Conservation (phyloP, 2,888 invertebrate species). For the Tridacna crocea region DNA sequence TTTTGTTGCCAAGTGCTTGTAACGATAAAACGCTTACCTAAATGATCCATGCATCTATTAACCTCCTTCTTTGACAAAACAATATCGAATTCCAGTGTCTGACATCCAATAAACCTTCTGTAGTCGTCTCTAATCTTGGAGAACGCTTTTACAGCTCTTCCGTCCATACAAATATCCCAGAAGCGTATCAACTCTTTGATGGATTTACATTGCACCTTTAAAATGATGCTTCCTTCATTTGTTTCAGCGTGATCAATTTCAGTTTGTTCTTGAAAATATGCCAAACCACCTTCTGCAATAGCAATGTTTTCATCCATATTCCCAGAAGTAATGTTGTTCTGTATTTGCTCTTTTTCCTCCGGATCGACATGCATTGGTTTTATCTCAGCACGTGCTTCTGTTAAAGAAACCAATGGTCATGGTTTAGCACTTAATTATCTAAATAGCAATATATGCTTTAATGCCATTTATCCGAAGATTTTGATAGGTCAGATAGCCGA, state of each 20-base stretch:
- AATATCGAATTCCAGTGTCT: not conserved
- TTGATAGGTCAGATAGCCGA: too few species aligned
- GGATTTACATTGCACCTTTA: not conserved
- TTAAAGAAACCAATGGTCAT: too few species aligned
- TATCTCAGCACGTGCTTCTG: not conserved
- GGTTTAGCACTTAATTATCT: too few species aligned
- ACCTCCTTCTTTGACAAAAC: not conserved
- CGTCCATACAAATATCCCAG: not conserved
- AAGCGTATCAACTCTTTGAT: not conserved
- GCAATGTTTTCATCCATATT: not conserved
- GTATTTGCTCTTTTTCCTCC: not conserved
- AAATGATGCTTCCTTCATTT: not conserved
- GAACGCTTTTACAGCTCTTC: not conserved
- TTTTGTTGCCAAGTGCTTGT: too few species aligned
- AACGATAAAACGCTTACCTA: not conserved
- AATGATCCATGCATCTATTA: not conserved
- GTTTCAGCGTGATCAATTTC: not conserved
- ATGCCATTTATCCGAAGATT: too few species aligned
- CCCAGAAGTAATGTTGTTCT: not conserved
- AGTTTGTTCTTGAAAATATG: not conserved
- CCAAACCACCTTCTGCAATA: not conserved
- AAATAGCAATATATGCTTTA: too few species aligned
- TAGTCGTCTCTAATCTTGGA: not conserved
- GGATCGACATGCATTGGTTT: not conserved
- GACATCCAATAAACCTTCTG: not conserved